A percentile compares a stretch with the other conserved stretches of the same genome.
Conservation (phyloP, 2,888 invertebrate genomes). For the Magallana nippona region DNA sequence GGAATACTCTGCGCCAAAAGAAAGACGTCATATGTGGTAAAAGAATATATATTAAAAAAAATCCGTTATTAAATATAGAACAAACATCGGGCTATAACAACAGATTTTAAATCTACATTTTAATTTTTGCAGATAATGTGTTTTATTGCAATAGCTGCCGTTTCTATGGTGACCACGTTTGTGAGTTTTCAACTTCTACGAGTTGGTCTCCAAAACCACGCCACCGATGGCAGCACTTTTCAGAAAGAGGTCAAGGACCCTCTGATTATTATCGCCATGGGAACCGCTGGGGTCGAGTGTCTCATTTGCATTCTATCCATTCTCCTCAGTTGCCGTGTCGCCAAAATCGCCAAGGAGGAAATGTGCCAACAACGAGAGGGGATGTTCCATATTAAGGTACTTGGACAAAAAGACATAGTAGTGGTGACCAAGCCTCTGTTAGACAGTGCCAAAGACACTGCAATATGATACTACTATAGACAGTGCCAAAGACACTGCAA, state of each 20-base stretch:
- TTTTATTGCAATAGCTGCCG: slow-evolving; percentile 79
- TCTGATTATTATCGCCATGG: slow-evolving; percentile 77
- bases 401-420: slow-evolving; percentile 80
- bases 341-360: slow-evolving; percentile 79
- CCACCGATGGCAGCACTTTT: slow-evolving; percentile 79
- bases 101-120: too few species aligned
- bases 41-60: too few species aligned
- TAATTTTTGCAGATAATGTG: slow-evolving; percentile 79
- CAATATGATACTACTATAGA: too few species aligned
- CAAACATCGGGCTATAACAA: too few species aligned
- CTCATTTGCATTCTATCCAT: slow-evolving; percentile 78
- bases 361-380: slow-evolving; percentile 78
- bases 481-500: slow-evolving; percentile 62
- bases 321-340: slow-evolving; percentile 78
- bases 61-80: too few species aligned
- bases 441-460: slow-evolving; percentile 63
- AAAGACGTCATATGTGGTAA: slow-evolving; percentile 78
- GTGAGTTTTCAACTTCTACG: slow-evolving; percentile 80
- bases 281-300: slow-evolving; percentile 76
- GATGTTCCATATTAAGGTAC: slow-evolving; percentile 79
- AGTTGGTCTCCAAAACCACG: slow-evolving; percentile 80
- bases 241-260: slow-evolving; percentile 79
- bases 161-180: slow-evolving; percentile 79
- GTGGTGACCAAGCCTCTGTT: slow-evolving; percentile 74
- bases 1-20: slow-evolving; percentile 76